phyloP scores from a whole-genome alignment of 2,113 vertebrate genomes.

The Corythoichthys intestinalis region DNA sequence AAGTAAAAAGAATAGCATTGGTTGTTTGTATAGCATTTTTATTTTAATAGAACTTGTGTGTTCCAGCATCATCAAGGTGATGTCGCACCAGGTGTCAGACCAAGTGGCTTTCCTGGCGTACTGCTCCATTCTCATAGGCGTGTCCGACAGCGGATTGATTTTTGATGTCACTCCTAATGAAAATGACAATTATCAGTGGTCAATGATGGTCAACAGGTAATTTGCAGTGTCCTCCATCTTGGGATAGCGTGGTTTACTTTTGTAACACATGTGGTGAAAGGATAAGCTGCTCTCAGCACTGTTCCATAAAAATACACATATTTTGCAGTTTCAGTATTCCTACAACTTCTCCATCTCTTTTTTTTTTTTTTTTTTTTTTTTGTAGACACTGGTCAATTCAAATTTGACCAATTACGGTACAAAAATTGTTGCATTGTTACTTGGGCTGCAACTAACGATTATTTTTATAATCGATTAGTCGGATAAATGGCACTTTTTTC shows the following conservation, averaged over 20 bases:
- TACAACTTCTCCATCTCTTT: too few relatives aligned
- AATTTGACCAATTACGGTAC: too few relatives aligned
- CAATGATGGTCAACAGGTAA: accelerated
- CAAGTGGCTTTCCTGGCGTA: constrained; percentile 32
- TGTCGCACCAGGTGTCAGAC: neutral
- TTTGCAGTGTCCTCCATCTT: neutral
- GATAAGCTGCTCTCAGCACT: too few relatives aligned
- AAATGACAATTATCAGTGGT: accelerated
- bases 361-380: too few relatives aligned
- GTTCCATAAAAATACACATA: too few relatives aligned
- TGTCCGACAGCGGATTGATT: neutral
- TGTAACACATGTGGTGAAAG: neutral
- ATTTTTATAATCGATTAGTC: too few relatives aligned
- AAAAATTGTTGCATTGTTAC: too few relatives aligned
- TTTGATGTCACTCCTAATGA: accelerated
- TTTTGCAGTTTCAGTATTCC: too few relatives aligned
- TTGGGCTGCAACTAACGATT: too few relatives aligned
- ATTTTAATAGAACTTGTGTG: neutral
- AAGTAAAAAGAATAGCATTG: neutral
- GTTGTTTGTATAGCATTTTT: too few relatives aligned
- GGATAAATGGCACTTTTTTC: too few relatives aligned
- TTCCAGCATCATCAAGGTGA: constrained; percentile 51
- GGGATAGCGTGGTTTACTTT: neutral
- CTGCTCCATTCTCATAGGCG: constrained; percentile 44
- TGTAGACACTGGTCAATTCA: too few relatives aligned